Percentiles rank a stretch among this genome's conserved stretches.
phyloP scores from a whole-genome alignment of 2,888 invertebrate species.

The Dynastes maya region DNA sequence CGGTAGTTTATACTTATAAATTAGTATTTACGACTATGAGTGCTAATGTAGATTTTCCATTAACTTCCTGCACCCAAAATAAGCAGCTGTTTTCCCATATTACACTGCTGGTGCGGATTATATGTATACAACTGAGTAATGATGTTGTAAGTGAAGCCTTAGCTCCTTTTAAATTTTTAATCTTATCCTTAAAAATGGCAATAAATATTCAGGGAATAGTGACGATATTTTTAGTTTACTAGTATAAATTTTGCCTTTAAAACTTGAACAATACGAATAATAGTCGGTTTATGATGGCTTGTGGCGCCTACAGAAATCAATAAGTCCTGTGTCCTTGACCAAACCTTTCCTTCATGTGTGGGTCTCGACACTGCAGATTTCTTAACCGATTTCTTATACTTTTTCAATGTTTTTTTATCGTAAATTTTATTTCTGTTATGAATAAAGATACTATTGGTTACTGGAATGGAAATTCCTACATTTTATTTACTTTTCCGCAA shows the following conservation, averaged over 20 bases:
- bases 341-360: slow-evolving; percentile 15
- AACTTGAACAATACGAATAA: slow-evolving; percentile 18
- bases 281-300: slow-evolving; percentile 17
- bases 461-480: too few species aligned
- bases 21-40: too few species aligned
- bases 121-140: background rate
- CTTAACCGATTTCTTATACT: background rate
- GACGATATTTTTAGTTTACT: background rate
- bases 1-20: too few species aligned
- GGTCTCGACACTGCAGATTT: slow-evolving; percentile 2
- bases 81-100: too few species aligned
- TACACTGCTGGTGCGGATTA: background rate
- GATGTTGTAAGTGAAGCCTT: background rate
- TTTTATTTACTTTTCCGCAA: too few species aligned
- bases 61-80: too few species aligned
- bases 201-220: background rate
- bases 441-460: too few species aligned
- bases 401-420: too few species aligned
- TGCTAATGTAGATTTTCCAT: too few species aligned
- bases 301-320: slow-evolving; percentile 41
- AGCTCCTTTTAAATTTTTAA: background rate
- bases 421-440: too few species aligned
- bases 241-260: slow-evolving; percentile 5
- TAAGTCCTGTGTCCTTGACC: slow-evolving; percentile 45
- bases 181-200: background rate